Conservation (phyloP, 2,113 vertebrate species). For the Elephas maximus region DNA sequence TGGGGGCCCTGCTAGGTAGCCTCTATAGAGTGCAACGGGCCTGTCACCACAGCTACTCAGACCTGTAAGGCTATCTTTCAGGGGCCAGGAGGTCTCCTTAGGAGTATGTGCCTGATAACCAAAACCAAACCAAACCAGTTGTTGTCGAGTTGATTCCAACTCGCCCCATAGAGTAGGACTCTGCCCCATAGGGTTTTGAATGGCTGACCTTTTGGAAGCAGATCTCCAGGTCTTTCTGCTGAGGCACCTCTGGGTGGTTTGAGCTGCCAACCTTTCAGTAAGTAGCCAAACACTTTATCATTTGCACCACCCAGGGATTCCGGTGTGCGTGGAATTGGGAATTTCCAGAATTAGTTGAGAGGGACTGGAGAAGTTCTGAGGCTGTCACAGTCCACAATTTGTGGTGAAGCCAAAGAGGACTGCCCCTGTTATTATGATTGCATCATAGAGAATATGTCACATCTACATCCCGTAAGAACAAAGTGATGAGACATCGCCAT, state of each 20-base stretch:
- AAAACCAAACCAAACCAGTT: not conserved
- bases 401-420: conserved; percentile 23
- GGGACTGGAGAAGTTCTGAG: not conserved
- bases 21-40: not conserved
- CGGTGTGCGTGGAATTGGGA: not conserved
- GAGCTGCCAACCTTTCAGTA: not conserved
- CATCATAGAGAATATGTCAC: not conserved
- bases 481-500: rapidly evolving
- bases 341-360: conserved; percentile 1
- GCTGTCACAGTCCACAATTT: not conserved
- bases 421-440: not conserved
- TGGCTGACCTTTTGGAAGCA: not conserved
- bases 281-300: not conserved
- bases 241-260: not conserved
- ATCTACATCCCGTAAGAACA: not conserved
- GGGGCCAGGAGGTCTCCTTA: not conserved
- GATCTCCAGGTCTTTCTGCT: not conserved
- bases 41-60: rapidly evolving
- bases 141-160: not conserved
- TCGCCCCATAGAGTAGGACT: not conserved
- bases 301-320: not conserved
- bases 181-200: not conserved
- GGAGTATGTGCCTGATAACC: not conserved
- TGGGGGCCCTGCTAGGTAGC: not conserved
- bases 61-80: not conserved